Percentiles rank a stretch among this genome's conserved stretches.
These are phyloP conservation scores for Cataglyphis cursor DNA, from an alignment of 2,888 invertebrate species.

Conservation along the genomic window DNA sequence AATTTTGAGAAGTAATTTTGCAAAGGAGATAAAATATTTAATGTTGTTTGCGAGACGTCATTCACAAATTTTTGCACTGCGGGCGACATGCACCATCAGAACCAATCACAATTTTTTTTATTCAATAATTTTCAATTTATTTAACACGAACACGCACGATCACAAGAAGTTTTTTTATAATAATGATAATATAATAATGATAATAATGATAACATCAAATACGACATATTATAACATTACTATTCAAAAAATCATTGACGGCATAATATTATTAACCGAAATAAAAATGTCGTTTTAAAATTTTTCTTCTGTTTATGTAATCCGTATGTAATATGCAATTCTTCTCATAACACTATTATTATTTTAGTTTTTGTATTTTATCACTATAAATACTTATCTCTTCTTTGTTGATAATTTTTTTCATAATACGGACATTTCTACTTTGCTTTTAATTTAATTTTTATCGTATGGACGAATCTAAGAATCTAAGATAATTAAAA, in stretches of 20 bases:
- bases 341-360: not conserved
- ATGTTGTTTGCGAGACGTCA: constrained; percentile 46
- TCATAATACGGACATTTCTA: constrained; percentile 43
- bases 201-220: not conserved
- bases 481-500: constrained; percentile 36
- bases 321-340: not conserved
- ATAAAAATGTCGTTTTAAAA: not conserved
- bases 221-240: not conserved
- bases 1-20: not conserved
- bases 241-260: not conserved
- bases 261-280: not conserved
- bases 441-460: constrained; percentile 48
- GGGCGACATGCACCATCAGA: not conserved
- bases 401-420: constrained; percentile 30
- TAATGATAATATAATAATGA: no score
- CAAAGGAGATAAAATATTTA: not conserved
- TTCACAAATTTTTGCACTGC: constrained; percentile 10
- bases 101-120: not conserved
- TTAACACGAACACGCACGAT: constrained; percentile 37
- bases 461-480: constrained; percentile 54
- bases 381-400: constrained; percentile 11
- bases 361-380: not conserved
- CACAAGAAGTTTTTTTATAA: not conserved
- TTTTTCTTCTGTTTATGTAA: not conserved
- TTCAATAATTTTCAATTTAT: not conserved